Conservation (phyloP, 2,113 vertebrate species). For the Aphyosemion australe region DNA sequence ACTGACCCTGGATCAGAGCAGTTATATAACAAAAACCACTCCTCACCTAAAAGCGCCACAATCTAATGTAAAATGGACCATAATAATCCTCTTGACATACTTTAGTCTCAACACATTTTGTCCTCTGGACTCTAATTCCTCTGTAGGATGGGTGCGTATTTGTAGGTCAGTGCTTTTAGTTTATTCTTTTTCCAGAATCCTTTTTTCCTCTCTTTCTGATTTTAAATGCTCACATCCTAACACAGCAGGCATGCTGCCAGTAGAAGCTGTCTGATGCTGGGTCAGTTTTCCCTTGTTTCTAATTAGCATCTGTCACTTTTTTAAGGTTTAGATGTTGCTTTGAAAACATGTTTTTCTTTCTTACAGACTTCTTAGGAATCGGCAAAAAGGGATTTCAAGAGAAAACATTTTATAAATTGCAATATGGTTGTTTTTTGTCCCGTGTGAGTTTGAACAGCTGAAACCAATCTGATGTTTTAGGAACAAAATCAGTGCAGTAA, state of each 20-base stretch:
- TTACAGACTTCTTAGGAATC: neutral
- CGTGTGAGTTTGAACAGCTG: too few species aligned
- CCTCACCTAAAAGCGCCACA: conserved; percentile 45
- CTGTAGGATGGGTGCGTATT: conserved; percentile 19
- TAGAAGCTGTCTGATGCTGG: conserved; percentile 10
- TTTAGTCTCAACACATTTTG: conserved; percentile 40
- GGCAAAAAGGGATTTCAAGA: neutral
- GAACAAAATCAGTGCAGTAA: too few species aligned
- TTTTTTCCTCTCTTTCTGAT: neutral
- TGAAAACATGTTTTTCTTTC: neutral
- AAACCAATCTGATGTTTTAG: too few species aligned
- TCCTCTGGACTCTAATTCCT: conserved; percentile 48
- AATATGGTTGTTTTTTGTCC: neutral
- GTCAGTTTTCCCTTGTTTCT: conserved; percentile 1
- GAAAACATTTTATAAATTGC: neutral
- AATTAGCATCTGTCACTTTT: neutral
- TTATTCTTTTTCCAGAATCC: conserved; percentile 2
- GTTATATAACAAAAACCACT: conserved; percentile 45
- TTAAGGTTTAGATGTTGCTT: neutral
- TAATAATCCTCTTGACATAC: conserved; percentile 51
- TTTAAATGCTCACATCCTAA: neutral
- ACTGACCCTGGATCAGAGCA: conserved; percentile 1
- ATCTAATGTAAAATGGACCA: conserved; percentile 54
- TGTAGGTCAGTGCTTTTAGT: conserved; percentile 47
- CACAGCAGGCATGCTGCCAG: conserved; percentile 8